Base-by-base conservation (phyloP, 2,888 invertebrate genomes). In the Limnephilus rhombicus region DNA sequence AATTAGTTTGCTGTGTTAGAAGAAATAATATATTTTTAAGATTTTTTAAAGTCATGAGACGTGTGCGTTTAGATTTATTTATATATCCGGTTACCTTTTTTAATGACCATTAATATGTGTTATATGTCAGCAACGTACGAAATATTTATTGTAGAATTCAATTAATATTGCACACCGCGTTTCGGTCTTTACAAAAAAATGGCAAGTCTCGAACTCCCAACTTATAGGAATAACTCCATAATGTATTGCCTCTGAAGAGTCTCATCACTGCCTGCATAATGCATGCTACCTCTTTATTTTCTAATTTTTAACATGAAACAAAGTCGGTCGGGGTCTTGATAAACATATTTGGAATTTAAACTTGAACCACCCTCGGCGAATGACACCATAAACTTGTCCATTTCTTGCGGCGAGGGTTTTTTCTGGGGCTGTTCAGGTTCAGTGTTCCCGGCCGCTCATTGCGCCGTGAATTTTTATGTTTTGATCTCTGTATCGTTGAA, bases 381-480 rank as follows among this genome's bases (percentile, higher is more conserved):
- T 83, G 92, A 86, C 89, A 88, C 92, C 45, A 90, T 92, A 92
- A 92, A 92, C 92, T 90, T 92, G 92, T 92, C 81, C 89, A 85
- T 37, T 89, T 41, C 88, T 89, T 89, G 31, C 49, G 80, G 80
- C 37, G 37, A 80, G n/a, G 24, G 11, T 89, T 41, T 31, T 89
- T 89, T 89, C 24, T 18, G 3, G 80, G 41, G 87, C 29, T 18
- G 83, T 37, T 37, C 83, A 83, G 2, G 37, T 83, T 37, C 83
- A 31, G 15, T 37, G 37, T 37, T 41, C 49, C 29, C 49, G 53
- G 31, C 68, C 31, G 87, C 29, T 31, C 31, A 5, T 15, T 87
- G 31, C 45, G 49, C 31, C 87, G 31, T 49, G 29, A 87, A 31
- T 86, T 86, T 86, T 86, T 86, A 41, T 49, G 49, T 83, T 83